These are phyloP conservation scores for Sebastolobus altivelis DNA, from an alignment of 2,797 vertebrate genomes.

Conservation along the genomic window DNA sequence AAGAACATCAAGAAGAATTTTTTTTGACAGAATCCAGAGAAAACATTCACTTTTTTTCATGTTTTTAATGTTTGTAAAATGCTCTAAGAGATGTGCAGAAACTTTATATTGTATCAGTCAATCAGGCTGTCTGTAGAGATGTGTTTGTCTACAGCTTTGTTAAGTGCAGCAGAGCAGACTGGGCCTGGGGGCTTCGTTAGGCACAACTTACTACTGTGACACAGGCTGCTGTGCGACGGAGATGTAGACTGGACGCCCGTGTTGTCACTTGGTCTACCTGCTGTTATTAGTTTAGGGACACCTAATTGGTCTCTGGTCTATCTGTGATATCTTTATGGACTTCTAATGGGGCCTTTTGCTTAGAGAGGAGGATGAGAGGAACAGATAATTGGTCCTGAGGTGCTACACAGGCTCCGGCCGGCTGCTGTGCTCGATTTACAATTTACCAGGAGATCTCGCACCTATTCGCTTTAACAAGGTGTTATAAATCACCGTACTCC, in stretches of 20 bases:
- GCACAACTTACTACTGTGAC: conserved; percentile 40
- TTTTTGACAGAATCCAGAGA: neutral
- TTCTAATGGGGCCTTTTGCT: conserved; percentile 69
- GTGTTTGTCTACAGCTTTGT: conserved; percentile 18
- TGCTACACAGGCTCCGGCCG: conserved; percentile 38
- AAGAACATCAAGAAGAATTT: conserved; percentile 20
- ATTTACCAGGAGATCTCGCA: conserved; percentile 65
- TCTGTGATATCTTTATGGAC: conserved; percentile 74
- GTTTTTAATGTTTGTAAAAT: neutral
- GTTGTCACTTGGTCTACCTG: conserved; percentile 71
- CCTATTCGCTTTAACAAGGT: conserved; percentile 66
- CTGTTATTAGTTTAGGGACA: conserved; percentile 75
- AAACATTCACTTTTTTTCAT: neutral
- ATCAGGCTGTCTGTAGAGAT: conserved; percentile 1
- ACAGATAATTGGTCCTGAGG: conserved; percentile 78
- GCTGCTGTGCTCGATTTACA: conserved; percentile 64
- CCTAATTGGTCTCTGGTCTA: conserved; percentile 81
- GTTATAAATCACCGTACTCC: conserved; percentile 54
- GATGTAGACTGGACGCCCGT: conserved; percentile 54
- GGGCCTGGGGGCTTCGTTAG: conserved; percentile 61
- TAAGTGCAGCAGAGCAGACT: conserved; percentile 34
- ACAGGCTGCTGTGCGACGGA: conserved; percentile 55
- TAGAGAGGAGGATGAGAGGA: conserved; percentile 58
- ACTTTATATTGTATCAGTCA: neutral
- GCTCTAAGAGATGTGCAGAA: conserved; percentile 6